Evolutionary conservation across 2,888 invertebrate genomes (phyloP), one percentile per base, ranked within the genome.

Genomic region (Hydrotaea cyrtoneurina): DNA sequence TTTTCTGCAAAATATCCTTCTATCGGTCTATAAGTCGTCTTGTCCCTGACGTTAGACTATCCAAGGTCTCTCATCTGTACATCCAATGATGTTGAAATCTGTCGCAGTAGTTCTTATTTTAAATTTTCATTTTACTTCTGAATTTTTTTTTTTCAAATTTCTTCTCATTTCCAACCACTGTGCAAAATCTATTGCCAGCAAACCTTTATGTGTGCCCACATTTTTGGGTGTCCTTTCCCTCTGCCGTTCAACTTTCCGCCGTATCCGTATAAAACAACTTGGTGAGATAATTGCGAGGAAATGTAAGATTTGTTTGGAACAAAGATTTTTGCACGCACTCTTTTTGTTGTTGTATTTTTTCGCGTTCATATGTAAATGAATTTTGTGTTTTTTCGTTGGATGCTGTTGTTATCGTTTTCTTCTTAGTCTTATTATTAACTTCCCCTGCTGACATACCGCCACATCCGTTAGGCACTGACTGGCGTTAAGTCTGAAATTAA

Each of bases 401-500:
- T 19, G 36, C 36, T 36, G 4, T 36, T 53, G 1, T 53, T 53
- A 17, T 11, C 13, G 15, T 53, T 53, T 53, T 53, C 17, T n/a
- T 5, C 11, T 43, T 36, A 36, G 3, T 36, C 4, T 43, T 43
- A 43, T 43, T 43, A 36, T 36, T 46, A 11, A 11, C n/a, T 11
- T 3, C n/a, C 8, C 46, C 7, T 3, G 11, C 11, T 17, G 17
- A n/a, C n/a, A n/a, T n/a, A n/a, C n/a, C n/a, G n/a, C n/a, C 53
- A 53, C 17, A 53, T 3, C 19, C 2, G 53, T 17, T n/a, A 53
- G 2, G 53, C 4, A 53, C n/a, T 19, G n/a, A 53, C 26, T 11
- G 57, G 15, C 62, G n/a, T 31, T n/a, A 62, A 62, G 31, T n/a
- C 62, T 62, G 8, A 62, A 62, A 31, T 62, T 62, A 62, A 31